Conservation (phyloP, 2,113 vertebrate genomes). For the Pao palembangensis region DNA sequence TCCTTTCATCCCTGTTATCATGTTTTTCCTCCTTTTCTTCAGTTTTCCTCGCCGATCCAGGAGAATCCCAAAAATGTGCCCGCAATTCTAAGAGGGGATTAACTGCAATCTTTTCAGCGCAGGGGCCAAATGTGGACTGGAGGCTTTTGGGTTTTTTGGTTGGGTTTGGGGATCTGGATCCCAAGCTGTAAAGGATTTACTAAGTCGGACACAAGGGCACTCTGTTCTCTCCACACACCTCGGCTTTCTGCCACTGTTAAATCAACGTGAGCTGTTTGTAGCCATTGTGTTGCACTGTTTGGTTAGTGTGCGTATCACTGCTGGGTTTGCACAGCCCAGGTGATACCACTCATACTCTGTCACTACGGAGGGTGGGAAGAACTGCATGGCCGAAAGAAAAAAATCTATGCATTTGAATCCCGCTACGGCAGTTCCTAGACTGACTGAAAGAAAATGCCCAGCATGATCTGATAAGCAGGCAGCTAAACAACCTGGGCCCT, state of each 20-base stretch:
- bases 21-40: slow-evolving; percentile 3
- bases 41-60: slow-evolving; percentile 45
- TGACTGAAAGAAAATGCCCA: slow-evolving; percentile 36
- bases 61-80: slow-evolving; percentile 69
- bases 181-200: slow-evolving; percentile 60
- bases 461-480: slow-evolving; percentile 48
- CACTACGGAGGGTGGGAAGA: not conserved
- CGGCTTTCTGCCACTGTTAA: slow-evolving; percentile 52
- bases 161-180: slow-evolving; percentile 30
- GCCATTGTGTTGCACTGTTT: slow-evolving; percentile 58
- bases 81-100: slow-evolving; percentile 73
- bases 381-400: not conserved
- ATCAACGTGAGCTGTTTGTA: slow-evolving; percentile 54
- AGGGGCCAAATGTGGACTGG: slow-evolving; percentile 57
- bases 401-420: not conserved
- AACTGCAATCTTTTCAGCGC: slow-evolving; percentile 47
- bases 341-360: slow-evolving; percentile 23
- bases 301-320: slow-evolving; percentile 51
- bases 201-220: slow-evolving; percentile 59
- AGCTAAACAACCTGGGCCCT: slow-evolving; percentile 41
- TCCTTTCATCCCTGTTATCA: not conserved
- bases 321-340: slow-evolving; percentile 50
- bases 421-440: slow-evolving; percentile 4
- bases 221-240: slow-evolving; percentile 66
- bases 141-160: no score